phyloP scores from a whole-genome alignment of 37 sponge, comb jelly and placozoan species.

The Crambe crambe region DNA sequence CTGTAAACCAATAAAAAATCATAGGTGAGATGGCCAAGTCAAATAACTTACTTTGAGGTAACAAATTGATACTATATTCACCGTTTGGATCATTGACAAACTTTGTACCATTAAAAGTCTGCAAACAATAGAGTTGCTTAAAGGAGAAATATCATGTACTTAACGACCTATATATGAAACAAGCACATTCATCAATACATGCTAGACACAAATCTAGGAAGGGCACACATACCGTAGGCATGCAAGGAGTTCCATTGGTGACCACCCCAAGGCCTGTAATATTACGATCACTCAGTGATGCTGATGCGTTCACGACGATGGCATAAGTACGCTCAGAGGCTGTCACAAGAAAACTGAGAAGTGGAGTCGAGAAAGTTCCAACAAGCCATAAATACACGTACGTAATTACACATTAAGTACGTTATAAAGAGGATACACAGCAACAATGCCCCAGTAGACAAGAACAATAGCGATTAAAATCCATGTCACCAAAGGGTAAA shows the following conservation, averaged over 20 bases:
- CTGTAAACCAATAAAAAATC: conserved; percentile 15
- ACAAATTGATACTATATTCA: conserved; percentile 4
- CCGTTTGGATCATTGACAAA: conserved; percentile 12
- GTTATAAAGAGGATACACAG: conserved; percentile 88
- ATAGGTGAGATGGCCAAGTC: neutral
- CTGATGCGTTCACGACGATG: conserved; percentile 15
- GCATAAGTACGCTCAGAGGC: conserved; percentile 29
- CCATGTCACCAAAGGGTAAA: conserved; percentile 89
- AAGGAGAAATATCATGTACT: too few relatives aligned
- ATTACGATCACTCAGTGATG: neutral
- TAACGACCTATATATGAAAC: too few relatives aligned
- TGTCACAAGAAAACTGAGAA: conserved; percentile 43
- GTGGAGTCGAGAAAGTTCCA: neutral
- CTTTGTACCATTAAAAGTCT: conserved; percentile 12
- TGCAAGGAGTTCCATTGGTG: conserved; percentile 21
- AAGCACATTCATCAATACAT: too few relatives aligned
- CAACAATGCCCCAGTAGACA: conserved; percentile 74
- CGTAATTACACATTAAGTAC: neutral
- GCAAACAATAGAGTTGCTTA: too few relatives aligned
- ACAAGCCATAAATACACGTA: neutral
- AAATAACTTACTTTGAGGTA: conserved; percentile 49
- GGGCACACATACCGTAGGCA: neutral
- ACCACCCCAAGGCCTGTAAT: conserved; percentile 3
- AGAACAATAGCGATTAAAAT: conserved; percentile 53
- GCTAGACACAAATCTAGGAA: too few relatives aligned